Evolutionary conservation across 2,113 vertebrate genomes (phyloP).

Genomic region (Oncorhynchus gorbuscha): DNA sequence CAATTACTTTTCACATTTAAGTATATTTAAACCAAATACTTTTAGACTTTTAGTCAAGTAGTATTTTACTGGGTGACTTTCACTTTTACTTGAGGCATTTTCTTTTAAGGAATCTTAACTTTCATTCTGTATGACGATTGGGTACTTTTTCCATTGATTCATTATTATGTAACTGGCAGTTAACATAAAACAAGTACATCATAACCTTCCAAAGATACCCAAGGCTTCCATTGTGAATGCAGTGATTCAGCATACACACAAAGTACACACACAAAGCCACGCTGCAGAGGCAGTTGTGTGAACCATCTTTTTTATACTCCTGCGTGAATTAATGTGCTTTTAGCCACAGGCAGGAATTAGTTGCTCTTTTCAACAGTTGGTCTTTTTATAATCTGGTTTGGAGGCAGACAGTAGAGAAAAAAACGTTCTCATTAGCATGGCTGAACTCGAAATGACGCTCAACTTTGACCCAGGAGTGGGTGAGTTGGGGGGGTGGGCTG

Average conservation of each 20-base stretch:
- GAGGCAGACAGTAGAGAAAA: background rate
- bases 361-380: background rate
- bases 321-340: background rate
- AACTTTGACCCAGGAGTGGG: background rate
- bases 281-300: too few species aligned
- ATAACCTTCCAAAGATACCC: background rate
- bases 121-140: too few species aligned
- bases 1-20: too few species aligned
- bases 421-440: background rate
- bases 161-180: too few species aligned
- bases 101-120: too few species aligned
- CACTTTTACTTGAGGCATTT: too few species aligned
- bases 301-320: too few species aligned
- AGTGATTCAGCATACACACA: background rate
- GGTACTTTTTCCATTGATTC: too few species aligned
- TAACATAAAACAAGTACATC: too few species aligned
- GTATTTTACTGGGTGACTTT: too few species aligned
- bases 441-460: background rate
- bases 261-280: background rate
- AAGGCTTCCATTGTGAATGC: background rate
- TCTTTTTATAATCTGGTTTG: background rate
- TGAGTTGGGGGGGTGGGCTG: background rate
- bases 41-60: too few species aligned
- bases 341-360: constrained; percentile 3
- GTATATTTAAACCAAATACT: too few species aligned